Percentiles rank a stretch among this genome's conserved stretches.
Conservation (phyloP, 2,113 vertebrate genomes). For the Oncorhynchus nerka region DNA sequence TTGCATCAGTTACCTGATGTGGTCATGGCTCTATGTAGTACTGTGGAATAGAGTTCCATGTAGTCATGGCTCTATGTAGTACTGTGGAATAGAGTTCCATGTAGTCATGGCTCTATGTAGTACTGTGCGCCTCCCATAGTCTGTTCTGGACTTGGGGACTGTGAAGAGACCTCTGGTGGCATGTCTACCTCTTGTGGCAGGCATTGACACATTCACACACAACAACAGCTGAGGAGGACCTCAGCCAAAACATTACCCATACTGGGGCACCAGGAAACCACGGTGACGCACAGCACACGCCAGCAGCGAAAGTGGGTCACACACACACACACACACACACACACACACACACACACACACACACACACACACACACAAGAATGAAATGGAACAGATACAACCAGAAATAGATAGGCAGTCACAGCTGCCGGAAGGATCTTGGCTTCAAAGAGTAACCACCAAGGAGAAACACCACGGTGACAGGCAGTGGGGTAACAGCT, state of each 20-base stretch:
- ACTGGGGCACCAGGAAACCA: constrained; percentile 19
- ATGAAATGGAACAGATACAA: neutral
- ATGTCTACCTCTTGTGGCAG: no score
- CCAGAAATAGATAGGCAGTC: neutral
- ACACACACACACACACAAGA: neutral
- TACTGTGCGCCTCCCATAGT: no score
- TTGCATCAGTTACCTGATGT: no score
- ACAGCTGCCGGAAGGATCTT: neutral
- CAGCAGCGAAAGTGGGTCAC: constrained; percentile 44
- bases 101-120: no score
- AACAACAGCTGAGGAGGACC: constrained; percentile 3
- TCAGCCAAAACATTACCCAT: constrained; percentile 6
- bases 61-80: no score
- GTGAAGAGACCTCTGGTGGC: no score
- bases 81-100: no score
- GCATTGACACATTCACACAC: no score
- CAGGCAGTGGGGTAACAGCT: no score
- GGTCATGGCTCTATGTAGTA: no score
- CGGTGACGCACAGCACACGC: constrained; percentile 1
- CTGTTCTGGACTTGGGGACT: no score
- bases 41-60: no score
- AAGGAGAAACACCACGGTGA: neutral
- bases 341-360: neutral
- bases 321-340: neutral
- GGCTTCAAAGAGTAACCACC: neutral